Conservation (phyloP, 2,888 invertebrate species). For the Stenchaetothrips biformis region DNA sequence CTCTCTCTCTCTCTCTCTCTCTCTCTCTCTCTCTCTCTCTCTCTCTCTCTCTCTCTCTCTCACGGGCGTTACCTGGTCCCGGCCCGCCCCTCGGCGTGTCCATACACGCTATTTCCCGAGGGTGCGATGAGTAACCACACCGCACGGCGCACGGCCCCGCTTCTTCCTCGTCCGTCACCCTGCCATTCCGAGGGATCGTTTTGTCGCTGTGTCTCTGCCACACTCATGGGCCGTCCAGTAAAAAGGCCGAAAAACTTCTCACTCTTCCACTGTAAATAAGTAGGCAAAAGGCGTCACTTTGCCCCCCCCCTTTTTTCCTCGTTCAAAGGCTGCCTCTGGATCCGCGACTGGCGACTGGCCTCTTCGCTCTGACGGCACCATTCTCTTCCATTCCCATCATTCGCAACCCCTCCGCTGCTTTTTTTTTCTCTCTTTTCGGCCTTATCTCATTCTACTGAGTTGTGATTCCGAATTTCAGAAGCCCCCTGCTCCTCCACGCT, state of each 20-base stretch:
- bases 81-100: neutral
- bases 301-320: no score
- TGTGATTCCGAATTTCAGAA: constrained; percentile 23
- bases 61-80: constrained; percentile 26
- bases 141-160: neutral
- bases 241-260: no score
- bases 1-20: constrained; percentile 32
- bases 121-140: constrained; percentile 15
- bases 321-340: neutral
- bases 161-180: no score
- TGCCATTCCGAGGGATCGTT: no score
- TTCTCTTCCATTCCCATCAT: constrained; percentile 15
- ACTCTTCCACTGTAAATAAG: no score
- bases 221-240: no score
- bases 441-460: constrained; percentile 23
- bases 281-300: no score
- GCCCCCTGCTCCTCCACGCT: neutral
- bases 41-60: constrained; percentile 20
- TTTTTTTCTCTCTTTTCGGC: neutral
- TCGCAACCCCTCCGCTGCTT: constrained; percentile 2
- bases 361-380: neutral
- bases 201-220: no score
- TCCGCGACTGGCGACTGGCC: neutral
- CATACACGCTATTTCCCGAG: constrained; percentile 17
- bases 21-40: neutral